Evolutionary conservation across 1,140 invertebrate genomes (phyloP), one percentile per base, ranked within the genome.

Genomic region (Cydia fagiglandana): DNA sequence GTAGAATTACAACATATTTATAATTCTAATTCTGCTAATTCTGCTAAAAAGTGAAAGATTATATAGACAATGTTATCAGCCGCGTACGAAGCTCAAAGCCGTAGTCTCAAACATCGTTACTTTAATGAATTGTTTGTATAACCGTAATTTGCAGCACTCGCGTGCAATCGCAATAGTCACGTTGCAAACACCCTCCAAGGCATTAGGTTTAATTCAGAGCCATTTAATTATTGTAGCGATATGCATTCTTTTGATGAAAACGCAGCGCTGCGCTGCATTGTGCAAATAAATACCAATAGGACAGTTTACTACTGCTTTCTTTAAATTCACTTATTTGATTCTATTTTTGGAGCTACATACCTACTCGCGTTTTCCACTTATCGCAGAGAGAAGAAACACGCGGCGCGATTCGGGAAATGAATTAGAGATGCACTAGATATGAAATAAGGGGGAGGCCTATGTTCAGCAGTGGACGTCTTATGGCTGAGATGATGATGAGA

Each of bases 71-170:
- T 12, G 45, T 47, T 47, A 47, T 47, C 38, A 10, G 7, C 1
- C 45, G 45, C 45, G 53, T 56, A 17, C 53, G 53, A 61, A 24
- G 20, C 56, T 34, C 64, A 0, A 38, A n/a, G 5, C 24, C 30
- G 64, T 64, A 17, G 13, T 30, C 64, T 34, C 28, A 61, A 38
- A 70, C 66, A 70, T 70, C 15, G 9, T 20, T 61, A 24, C 17
- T 70, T 70, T 70, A 70, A 70, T 70, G 34, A 66, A 70, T 70
- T 17, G 28, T 70, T 70, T 38, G 30, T 70, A 38, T 45, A 41
- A 70, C 66, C 15, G 2, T 61, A 61, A 61, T 61, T 61, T 9
- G 56, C 56, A 17, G 34, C 38, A 70, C 15, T 68, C 30, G 66
- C 66, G 34, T 70, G 66, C 34, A 30, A 68, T 34, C 15, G 28